Evolutionary conservation across 2,888 invertebrate species (phyloP).

Genomic region (Trissolcus brochymenae): DNA sequence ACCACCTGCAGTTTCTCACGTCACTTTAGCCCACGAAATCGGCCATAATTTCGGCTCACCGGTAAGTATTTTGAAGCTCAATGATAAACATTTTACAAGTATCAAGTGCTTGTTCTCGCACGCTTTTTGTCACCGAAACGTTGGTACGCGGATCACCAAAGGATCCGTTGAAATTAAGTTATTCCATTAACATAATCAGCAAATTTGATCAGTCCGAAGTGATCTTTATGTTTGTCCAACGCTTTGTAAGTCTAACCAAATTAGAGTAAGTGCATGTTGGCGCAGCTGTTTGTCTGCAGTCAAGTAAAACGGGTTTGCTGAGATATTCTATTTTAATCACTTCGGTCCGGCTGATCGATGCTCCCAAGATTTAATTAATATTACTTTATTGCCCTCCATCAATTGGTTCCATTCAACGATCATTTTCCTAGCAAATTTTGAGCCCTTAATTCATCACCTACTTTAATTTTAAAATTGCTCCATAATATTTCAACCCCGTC

Average conservation of each 20-base stretch:
- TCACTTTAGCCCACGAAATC: conserved; percentile 98
- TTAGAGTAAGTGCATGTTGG: conserved; percentile 56
- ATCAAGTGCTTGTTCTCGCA: conserved; percentile 18
- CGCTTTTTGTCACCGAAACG: background rate
- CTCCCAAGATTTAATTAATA: conserved; percentile 36
- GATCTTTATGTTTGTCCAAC: conserved; percentile 54
- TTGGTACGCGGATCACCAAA: background rate
- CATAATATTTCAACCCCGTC: too few species aligned
- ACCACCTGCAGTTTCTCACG: conserved; percentile 98
- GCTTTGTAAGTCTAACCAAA: conserved; percentile 48
- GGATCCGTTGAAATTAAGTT: conserved; percentile 28
- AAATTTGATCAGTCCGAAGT: conserved; percentile 52
- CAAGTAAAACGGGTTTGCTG: conserved; percentile 41
- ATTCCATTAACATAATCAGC: conserved; percentile 48
- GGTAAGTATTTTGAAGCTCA: conserved; percentile 78
- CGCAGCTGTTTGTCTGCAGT: conserved; percentile 51
- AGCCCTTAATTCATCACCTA: background rate
- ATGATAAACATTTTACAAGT: conserved; percentile 36
- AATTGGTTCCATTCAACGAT: background rate
- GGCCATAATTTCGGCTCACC: conserved; percentile 99
- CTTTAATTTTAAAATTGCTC: background rate
- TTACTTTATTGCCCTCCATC: conserved; percentile 1
- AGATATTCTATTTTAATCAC: conserved; percentile 51
- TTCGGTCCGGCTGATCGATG: conserved; percentile 35
- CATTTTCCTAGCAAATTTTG: background rate